Conservation (phyloP, 2,797 vertebrate genomes). For the Sphenopsis melanotis region DNA sequence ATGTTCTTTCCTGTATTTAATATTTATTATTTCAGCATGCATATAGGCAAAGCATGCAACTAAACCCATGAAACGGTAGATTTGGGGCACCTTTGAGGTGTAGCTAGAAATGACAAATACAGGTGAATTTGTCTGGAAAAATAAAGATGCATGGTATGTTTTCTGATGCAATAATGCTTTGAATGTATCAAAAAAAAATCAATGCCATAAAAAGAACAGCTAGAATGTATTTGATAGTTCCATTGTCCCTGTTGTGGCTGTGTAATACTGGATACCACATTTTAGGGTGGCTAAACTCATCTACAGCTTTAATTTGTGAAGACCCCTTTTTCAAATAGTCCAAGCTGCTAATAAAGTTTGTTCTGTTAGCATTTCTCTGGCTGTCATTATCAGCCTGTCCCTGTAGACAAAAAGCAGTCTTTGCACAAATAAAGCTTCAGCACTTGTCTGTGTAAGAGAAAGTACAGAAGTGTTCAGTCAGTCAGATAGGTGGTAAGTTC, state of each 20-base stretch:
- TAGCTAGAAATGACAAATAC: conserved; percentile 79
- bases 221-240: conserved; percentile 32
- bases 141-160: conserved; percentile 74
- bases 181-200: conserved; percentile 61
- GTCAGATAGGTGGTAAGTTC: background rate
- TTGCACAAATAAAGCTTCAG: conserved; percentile 62
- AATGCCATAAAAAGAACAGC: conserved; percentile 57
- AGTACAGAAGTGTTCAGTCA: background rate
- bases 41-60: conserved; percentile 80
- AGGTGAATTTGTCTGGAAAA: conserved; percentile 75
- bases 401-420: conserved; percentile 41
- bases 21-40: conserved; percentile 86
- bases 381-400: conserved; percentile 19
- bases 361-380: conserved; percentile 37
- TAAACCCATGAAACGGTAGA: conserved; percentile 77
- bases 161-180: conserved; percentile 71
- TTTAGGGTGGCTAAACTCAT: conserved; percentile 9
- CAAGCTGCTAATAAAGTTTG: conserved; percentile 13
- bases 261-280: background rate
- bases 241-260: conserved; percentile 37
- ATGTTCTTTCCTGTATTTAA: conserved; percentile 81
- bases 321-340: background rate
- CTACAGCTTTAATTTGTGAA: conserved; percentile 26
- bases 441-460: conserved; percentile 14
- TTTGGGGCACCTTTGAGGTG: conserved; percentile 82